Evolutionary conservation across 2,113 vertebrate species (phyloP), one percentile per base, ranked within the genome.

Genomic region (Climacteris rufus): DNA sequence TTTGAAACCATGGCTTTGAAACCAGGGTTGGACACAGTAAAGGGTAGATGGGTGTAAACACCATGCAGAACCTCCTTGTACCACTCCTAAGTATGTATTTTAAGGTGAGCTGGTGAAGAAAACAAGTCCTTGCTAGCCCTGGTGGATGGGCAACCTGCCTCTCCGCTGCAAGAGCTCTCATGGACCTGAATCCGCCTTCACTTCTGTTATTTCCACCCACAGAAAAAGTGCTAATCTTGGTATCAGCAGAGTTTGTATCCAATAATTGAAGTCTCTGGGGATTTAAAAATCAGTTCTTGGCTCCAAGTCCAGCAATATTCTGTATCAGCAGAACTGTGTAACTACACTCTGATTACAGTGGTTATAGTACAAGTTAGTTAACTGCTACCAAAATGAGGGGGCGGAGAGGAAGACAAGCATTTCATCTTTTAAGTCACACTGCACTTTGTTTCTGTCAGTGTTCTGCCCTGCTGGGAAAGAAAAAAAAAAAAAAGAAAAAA

Each of bases 301-400:
- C 72, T 92, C 37, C 8, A 83, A 59, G 76, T 94, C 64, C 69
- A 57, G 63, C n/a, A 86, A 77, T 89, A 78, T 64, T 92, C 64
- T 94, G 65, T 81, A 92, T 94, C 91, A 96, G 83, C 89, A 95
- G 65, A 89, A 94, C 80, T 49, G 28, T 75, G 60, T 83, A 90
- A 93, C 47, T 68, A 79, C 60, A 23, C 56, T 75, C 22, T 94
- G 86, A 87, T 96, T 90, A 87, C 42, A 93, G 94, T 78, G 64
- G 47, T 92, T 94, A 94, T 49, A 66, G 39, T 60, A 60, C 39
- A 88, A 92, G 86, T 93, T 94, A 78, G 88, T 92, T 89, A 81
- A 89, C 85, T 70, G 45, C 76, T 49, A 83, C 50, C 47, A 89
- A 91, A 95, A 90, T 71, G 87, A 94, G 37, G 13, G 65, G 47